Percentiles rank a stretch among this genome's conserved stretches.
Conservation (phyloP, 2,888 invertebrate genomes). For the Synergus laeviventris region DNA sequence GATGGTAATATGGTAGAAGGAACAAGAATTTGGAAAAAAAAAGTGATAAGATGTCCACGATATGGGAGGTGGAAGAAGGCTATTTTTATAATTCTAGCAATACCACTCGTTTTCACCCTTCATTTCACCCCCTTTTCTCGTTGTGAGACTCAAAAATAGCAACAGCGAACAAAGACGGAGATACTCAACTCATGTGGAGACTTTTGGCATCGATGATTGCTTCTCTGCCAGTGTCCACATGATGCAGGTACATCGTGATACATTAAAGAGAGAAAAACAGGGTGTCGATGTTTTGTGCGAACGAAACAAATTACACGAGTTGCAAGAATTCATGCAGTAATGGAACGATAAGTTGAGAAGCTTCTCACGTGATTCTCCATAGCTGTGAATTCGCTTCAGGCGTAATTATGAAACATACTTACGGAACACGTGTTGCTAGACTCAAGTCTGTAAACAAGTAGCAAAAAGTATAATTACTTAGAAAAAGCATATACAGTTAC, state of each 20-base stretch:
- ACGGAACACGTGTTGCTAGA: neutral
- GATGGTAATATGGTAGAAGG: conserved; percentile 1
- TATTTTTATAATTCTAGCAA: conserved; percentile 59
- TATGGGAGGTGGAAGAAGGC: conserved; percentile 44
- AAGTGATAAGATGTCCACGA: neutral
- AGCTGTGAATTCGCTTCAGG: neutral
- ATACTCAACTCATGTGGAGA: conserved; percentile 22
- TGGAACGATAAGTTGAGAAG: neutral
- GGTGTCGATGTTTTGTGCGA: neutral
- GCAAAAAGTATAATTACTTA: too few species aligned
- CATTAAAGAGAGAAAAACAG: neutral
- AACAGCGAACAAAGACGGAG: conserved; percentile 51
- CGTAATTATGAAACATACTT: neutral
- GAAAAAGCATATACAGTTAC: too few species aligned
- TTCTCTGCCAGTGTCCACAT: neutral
- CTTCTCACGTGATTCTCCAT: neutral
- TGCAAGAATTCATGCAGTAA: conserved; percentile 1
- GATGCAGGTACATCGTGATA: neutral
- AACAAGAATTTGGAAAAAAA: neutral
- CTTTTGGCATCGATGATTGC: conserved; percentile 44
- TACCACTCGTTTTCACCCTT: conserved; percentile 52
- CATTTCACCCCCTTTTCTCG: conserved; percentile 48
- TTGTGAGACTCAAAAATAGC: conserved; percentile 59
- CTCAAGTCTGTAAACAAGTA: too few species aligned
- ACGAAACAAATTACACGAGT: neutral